Evolutionary conservation across 2,888 invertebrate species (phyloP).

Genomic region (Rhagonycha fulva): DNA sequence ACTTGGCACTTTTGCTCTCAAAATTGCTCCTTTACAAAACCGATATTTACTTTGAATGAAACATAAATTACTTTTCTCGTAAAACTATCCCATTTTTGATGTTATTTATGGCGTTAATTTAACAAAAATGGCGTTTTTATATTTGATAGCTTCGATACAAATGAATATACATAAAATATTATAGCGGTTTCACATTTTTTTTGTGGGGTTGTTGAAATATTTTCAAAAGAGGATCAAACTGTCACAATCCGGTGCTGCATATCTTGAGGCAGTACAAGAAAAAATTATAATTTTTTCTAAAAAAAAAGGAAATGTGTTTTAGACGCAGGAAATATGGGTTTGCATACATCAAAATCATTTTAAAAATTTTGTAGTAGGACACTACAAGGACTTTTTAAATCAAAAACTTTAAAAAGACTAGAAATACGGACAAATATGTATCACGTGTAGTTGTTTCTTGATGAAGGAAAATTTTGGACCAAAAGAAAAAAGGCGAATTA

Average conservation of each 20-base stretch:
- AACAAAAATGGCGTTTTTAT: neutral
- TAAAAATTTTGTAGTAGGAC: too few species aligned
- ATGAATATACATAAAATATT: neutral
- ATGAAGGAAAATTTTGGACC: too few species aligned
- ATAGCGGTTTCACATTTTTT: neutral
- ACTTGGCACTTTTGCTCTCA: neutral
- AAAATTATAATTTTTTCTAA: neutral
- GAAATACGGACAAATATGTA: too few species aligned
- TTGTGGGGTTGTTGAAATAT: slow-evolving; percentile 3
- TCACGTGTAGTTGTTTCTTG: too few species aligned
- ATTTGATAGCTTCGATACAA: neutral
- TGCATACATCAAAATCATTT: too few species aligned
- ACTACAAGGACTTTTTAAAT: too few species aligned
- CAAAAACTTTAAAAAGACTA: too few species aligned
- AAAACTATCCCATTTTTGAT: neutral
- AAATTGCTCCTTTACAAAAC: neutral
- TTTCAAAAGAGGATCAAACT: slow-evolving; percentile 3
- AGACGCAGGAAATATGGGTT: too few species aligned
- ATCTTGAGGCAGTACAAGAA: neutral
- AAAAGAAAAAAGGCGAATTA: too few species aligned
- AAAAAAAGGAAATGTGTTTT: neutral
- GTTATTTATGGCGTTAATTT: neutral
- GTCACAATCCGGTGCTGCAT: neutral
- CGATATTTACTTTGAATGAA: neutral
- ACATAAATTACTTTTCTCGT: neutral